Evolutionary conservation across 2,113 vertebrate genomes (phyloP).

Genomic region (Empidonax alnorum): DNA sequence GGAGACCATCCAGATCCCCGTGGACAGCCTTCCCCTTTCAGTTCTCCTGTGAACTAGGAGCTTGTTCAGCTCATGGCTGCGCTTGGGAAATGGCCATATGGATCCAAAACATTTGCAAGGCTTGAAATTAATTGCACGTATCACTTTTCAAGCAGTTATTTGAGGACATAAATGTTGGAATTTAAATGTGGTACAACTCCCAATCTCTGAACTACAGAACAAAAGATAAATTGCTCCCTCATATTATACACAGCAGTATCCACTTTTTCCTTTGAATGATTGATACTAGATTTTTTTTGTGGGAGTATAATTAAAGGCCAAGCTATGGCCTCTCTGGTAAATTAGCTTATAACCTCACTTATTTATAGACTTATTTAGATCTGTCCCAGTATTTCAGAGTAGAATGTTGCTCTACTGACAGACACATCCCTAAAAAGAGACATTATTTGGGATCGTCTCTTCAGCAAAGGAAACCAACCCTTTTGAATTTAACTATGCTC

Average conservation of each 20-base stretch:
- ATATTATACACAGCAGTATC: neutral
- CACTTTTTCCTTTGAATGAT: neutral
- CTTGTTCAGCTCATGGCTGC: neutral
- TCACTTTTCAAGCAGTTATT: neutral
- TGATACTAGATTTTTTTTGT: neutral
- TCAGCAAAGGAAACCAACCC: neutral
- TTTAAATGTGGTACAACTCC: neutral
- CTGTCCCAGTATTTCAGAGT: neutral
- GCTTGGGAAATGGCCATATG: neutral
- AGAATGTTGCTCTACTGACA: neutral
- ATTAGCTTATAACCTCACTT: neutral
- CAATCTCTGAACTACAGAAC: neutral
- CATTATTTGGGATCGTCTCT: neutral
- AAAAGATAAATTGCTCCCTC: neutral
- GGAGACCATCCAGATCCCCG: rapidly evolving
- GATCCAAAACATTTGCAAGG: neutral
- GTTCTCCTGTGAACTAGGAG: neutral
- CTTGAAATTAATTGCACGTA: neutral
- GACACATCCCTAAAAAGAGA: neutral
- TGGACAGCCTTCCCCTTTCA: neutral
- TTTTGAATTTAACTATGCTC: neutral
- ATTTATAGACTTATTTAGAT: neutral
- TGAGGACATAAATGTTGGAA: neutral
- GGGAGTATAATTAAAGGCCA: neutral
- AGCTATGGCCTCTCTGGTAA: neutral